phyloP scores from a whole-genome alignment of 2,888 invertebrate species.

The Macroteleia sp. region DNA sequence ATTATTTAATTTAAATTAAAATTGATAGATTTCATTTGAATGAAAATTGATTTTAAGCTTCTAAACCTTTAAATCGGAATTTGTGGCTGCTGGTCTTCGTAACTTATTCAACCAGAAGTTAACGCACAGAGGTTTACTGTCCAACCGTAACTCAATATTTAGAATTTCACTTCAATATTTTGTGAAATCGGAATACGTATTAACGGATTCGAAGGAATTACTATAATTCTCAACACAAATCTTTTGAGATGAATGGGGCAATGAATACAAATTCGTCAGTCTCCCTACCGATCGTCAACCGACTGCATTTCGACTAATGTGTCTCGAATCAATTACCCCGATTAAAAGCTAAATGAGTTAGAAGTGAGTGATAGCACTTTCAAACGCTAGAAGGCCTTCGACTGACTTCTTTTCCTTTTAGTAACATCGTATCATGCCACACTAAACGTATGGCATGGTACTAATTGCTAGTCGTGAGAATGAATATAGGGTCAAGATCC shows the following conservation, averaged over 20 bases:
- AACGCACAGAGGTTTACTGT: slow-evolving; percentile 6
- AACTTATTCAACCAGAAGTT: slow-evolving; percentile 57
- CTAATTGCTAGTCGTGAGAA: slow-evolving; percentile 53
- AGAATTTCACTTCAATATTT: slow-evolving; percentile 36
- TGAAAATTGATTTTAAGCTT: slow-evolving; percentile 59
- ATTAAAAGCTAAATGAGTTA: slow-evolving; percentile 67
- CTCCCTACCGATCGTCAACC: slow-evolving; percentile 45
- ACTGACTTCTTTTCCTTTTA: slow-evolving; percentile 54
- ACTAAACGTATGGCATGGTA: slow-evolving; percentile 39
- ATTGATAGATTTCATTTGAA: too few relatives aligned
- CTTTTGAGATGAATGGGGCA: slow-evolving; percentile 70
- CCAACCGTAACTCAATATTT: slow-evolving; percentile 7
- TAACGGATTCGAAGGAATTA: slow-evolving; percentile 34
- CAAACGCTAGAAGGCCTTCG: slow-evolving; percentile 44
- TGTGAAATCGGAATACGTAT: slow-evolving; percentile 10
- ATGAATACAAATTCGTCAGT: slow-evolving; percentile 69
- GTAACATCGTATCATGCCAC: slow-evolving; percentile 33
- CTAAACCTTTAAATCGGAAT: slow-evolving; percentile 76
- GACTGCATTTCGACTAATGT: slow-evolving; percentile 64
- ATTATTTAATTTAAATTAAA: too few relatives aligned
- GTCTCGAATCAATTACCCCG: slow-evolving; percentile 67
- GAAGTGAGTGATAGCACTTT: slow-evolving; percentile 61
- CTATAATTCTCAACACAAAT: slow-evolving; percentile 65
- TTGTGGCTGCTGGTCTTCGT: slow-evolving; percentile 74
- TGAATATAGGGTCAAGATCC: slow-evolving; percentile 35